Base-by-base conservation (phyloP, 2,888 invertebrate genomes). In the Scaptomyza flava region DNA sequence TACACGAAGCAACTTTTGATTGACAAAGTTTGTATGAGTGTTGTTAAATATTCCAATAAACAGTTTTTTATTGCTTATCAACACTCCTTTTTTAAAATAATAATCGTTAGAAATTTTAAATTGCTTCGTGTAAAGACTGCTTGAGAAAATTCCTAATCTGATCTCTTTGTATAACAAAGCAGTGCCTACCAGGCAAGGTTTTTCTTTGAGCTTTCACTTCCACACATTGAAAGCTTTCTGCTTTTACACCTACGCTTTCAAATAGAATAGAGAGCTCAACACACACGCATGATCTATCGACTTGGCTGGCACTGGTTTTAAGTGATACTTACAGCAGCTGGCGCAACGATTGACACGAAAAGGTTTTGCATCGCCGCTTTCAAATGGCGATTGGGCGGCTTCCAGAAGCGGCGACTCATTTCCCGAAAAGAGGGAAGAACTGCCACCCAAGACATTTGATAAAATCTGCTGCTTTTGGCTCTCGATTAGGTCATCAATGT, bases 401-500 rank as follows among this genome's bases (percentile, higher is more conserved):
- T 23, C 30, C 31, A 42, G 6, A 0, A 9, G 31, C 1, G 53
- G 11, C 6, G 45, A 12, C 7, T 34, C 36, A 43, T 45, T 58
- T 9, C 58, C 67, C 7, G 43, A n/a, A 4, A 46, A 12, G 2
- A 20, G 33, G 8, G 46, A 11, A 7, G 66, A 20, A 6, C 31
- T 45, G 51, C 36, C 56, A 52, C 86, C 81, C 43, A 75, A 45
- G 7, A 90, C 53, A 31, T 84, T 84, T 33, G 86, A 77, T 43
- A 91, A 77, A 60, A 91, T 91, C 69, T 80, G 85, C 65, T 90
- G 77, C 65, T 90, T 91, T 3, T 91, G 91, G n/a, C 75, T 77
- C 43, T 82, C 81, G 56, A 91, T 90, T 60, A 91, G 77, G 70
- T 91, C 90, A 62, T 90, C 89, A 45, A 91, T 89, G 68, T 89